phyloP scores from a whole-genome alignment of 2,888 invertebrate genomes.

The Cabera pusaria region DNA sequence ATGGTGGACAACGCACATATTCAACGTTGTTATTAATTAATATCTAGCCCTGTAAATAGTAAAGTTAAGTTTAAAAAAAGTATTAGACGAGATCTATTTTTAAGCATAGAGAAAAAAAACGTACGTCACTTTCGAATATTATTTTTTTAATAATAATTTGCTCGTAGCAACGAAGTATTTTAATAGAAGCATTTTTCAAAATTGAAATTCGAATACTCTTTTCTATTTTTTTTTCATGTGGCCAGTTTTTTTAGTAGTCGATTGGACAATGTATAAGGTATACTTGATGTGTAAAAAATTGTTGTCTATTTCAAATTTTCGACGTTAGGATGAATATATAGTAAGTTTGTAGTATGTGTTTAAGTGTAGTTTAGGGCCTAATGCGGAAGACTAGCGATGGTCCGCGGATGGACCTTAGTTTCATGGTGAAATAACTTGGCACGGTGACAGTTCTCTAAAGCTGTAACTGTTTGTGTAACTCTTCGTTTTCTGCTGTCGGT shows the following conservation, averaged over 20 bases:
- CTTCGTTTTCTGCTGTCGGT: slow-evolving; percentile 21
- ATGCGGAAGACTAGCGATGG: slow-evolving; percentile 25
- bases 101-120: slow-evolving; percentile 55
- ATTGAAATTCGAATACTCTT: slow-evolving; percentile 38
- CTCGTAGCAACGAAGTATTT: slow-evolving; percentile 78
- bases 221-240: slow-evolving; percentile 42
- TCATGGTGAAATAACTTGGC: slow-evolving; percentile 37
- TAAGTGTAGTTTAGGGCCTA: slow-evolving; percentile 59
- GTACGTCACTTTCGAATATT: slow-evolving; percentile 57
- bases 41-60: slow-evolving; percentile 69
- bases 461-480: slow-evolving; percentile 27
- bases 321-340: slow-evolving; percentile 51
- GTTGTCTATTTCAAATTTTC: slow-evolving; percentile 57
- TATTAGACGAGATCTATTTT: slow-evolving; percentile 68
- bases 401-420: slow-evolving; percentile 33
- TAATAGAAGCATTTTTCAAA: slow-evolving; percentile 32
- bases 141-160: slow-evolving; percentile 70
- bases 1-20: slow-evolving; percentile 32
- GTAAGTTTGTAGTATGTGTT: slow-evolving; percentile 37
- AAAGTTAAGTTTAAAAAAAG: slow-evolving; percentile 59
- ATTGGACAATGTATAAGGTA: slow-evolving; percentile 45
- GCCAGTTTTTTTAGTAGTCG: slow-evolving; percentile 59
- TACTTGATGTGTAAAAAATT: slow-evolving; percentile 59
- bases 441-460: slow-evolving; percentile 35
- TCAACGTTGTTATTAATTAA: slow-evolving; percentile 46